These are phyloP conservation scores for Choreutis nemorana DNA, from an alignment of 2,888 invertebrate species.

Conservation along the genomic window DNA sequence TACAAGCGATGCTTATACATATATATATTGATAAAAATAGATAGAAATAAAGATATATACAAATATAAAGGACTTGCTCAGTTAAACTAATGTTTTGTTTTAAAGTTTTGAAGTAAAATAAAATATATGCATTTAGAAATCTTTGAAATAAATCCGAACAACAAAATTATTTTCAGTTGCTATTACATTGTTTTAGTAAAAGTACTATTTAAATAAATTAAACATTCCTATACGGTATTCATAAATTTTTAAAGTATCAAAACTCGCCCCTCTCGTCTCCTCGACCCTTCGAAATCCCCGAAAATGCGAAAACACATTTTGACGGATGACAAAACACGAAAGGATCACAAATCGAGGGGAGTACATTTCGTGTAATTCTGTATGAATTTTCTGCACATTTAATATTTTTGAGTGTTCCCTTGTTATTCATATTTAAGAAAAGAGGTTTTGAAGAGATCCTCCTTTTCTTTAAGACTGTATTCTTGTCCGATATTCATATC, in stretches of 20 bases:
- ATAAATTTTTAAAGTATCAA: constrained; percentile 21
- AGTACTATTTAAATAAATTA: no score
- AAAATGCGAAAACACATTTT: constrained; percentile 46
- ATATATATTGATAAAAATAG: no score
- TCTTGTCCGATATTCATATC: no score
- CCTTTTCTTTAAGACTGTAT: no score
- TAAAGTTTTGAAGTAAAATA: not conserved
- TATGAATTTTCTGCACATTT: constrained; percentile 7
- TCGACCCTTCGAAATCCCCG: constrained; percentile 4
- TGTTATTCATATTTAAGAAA: not conserved
- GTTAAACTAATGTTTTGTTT: no score
- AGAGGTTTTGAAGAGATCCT: not conserved
- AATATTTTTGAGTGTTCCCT: constrained; percentile 6
- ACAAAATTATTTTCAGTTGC: not conserved
- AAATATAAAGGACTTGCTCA: no score
- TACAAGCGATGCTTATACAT: no score
- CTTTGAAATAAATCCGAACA: not conserved
- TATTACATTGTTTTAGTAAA: not conserved
- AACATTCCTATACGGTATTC: constrained; percentile 31
- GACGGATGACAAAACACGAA: constrained; percentile 57
- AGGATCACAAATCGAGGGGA: constrained; percentile 21
- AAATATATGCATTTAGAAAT: not conserved
- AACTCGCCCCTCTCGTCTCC: not conserved
- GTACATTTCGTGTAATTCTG: not conserved
- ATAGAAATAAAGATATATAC: no score